Evolutionary conservation across 2,888 invertebrate species (phyloP).

Genomic region (Luperina testacea): DNA sequence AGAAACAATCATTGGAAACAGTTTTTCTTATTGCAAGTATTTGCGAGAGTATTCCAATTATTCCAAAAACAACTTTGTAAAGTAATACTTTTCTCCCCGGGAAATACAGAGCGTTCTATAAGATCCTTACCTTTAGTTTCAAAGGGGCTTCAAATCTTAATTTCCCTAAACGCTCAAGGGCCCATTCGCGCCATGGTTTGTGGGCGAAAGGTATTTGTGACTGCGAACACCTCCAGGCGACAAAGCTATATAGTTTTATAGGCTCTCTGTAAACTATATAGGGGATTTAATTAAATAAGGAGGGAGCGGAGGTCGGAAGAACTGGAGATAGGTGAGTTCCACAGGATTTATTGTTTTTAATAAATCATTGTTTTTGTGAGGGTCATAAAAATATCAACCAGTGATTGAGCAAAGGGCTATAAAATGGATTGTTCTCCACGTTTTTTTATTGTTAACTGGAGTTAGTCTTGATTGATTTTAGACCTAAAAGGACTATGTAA

Average conservation of each 20-base stretch:
- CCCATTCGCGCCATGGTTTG: conserved; percentile 51
- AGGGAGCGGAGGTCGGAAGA: conserved; percentile 41
- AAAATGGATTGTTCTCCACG: not conserved
- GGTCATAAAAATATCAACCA: not conserved
- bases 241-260: conserved; percentile 67
- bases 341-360: not conserved
- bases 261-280: conserved; percentile 66
- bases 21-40: too few species aligned
- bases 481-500: not conserved
- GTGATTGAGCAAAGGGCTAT: not conserved
- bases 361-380: not conserved
- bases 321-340: conserved; percentile 20
- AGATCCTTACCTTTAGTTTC: conserved; percentile 3
- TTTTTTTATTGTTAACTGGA: not conserved
- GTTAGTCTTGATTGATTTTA: not conserved
- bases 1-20: too few species aligned
- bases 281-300: conserved; percentile 76
- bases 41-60: conserved; percentile 14
- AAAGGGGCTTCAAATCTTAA: conserved; percentile 57
- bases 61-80: not conserved
- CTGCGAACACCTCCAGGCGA: conserved; percentile 48
- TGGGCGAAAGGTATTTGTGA: conserved; percentile 51
- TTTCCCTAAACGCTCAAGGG: conserved; percentile 47
- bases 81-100: conserved; percentile 4
- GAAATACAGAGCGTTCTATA: conserved; percentile 13